Evolutionary conservation across 35 echinoderm and acorn worm genomes (phyloP).

Genomic region (Apostichopus californicus): DNA sequence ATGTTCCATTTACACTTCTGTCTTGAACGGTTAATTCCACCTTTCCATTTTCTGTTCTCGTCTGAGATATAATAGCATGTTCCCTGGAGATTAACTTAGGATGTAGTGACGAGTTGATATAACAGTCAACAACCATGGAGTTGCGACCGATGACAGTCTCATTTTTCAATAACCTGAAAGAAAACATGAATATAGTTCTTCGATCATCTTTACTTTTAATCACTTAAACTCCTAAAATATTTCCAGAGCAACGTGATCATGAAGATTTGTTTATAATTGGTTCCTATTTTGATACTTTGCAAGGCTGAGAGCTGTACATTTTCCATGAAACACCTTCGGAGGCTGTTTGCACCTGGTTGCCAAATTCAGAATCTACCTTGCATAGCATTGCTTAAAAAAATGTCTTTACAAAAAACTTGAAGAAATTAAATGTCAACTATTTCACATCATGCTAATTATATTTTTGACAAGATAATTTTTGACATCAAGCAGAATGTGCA

Average conservation of each 20-base stretch:
- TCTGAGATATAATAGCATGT: conserved; percentile 59
- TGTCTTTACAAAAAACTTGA: too few relatives aligned
- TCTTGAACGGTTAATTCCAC: conserved; percentile 42
- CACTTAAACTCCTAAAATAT: background rate
- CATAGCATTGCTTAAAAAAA: too few relatives aligned
- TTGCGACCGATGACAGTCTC: conserved; percentile 65
- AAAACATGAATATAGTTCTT: background rate
- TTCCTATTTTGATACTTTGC: background rate
- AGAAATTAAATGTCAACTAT: too few relatives aligned
- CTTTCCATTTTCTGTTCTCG: conserved; percentile 27
- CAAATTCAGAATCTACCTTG: too few relatives aligned
- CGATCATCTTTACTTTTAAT: background rate
- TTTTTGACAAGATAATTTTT: too few relatives aligned
- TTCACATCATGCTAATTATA: too few relatives aligned
- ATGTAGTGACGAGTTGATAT: conserved; percentile 68
- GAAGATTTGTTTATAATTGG: background rate
- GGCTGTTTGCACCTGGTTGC: too few relatives aligned
- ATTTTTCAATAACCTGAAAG: conserved; percentile 47
- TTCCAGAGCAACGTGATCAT: too few relatives aligned
- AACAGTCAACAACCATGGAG: conserved; percentile 55
- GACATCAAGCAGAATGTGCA: too few relatives aligned
- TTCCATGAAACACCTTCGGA: too few relatives aligned
- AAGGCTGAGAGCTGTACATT: too few relatives aligned
- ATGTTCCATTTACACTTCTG: conserved; percentile 77
- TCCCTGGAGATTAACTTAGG: conserved; percentile 71